Percentiles rank a stretch among this genome's conserved stretches.
Evolutionary conservation across 2,888 invertebrate species (phyloP).

Genomic region (Hirtodrosophila trivittata): DNA sequence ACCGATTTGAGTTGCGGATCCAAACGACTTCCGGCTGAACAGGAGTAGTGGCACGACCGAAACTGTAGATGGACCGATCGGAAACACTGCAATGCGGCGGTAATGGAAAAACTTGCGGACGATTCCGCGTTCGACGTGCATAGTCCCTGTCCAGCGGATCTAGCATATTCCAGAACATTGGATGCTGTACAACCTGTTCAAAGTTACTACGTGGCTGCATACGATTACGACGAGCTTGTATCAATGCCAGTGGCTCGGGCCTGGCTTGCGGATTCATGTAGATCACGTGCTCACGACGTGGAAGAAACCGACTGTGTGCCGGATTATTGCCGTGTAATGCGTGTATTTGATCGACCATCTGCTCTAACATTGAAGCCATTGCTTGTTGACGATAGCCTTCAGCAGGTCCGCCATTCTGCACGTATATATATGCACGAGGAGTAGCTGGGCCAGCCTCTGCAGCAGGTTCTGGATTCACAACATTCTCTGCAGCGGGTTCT

Average conservation of each 20-base stretch:
- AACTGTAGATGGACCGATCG: slow-evolving; percentile 82
- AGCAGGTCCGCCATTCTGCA: slow-evolving; percentile 25
- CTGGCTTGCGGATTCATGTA: slow-evolving; percentile 67
- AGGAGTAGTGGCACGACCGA: slow-evolving; percentile 80
- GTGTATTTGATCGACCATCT: slow-evolving; percentile 43
- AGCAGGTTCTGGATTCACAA: slow-evolving; percentile 25
- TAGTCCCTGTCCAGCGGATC: slow-evolving; percentile 72
- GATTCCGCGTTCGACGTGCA: slow-evolving; percentile 45
- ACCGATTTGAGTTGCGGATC: slow-evolving; percentile 82
- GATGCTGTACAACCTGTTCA: slow-evolving; percentile 76
- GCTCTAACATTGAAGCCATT: slow-evolving; percentile 48
- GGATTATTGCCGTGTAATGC: slow-evolving; percentile 61
- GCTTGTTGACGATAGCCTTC: slow-evolving; percentile 31
- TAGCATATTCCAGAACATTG: slow-evolving; percentile 81
- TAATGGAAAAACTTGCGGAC: slow-evolving; percentile 20
- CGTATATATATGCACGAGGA: slow-evolving; percentile 54
- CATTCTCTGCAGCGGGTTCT: slow-evolving; percentile 19
- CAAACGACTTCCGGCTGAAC: slow-evolving; percentile 82
- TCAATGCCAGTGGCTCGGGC: slow-evolving; percentile 43
- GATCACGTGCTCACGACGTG: slow-evolving; percentile 75
- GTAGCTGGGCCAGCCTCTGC: slow-evolving; percentile 12
- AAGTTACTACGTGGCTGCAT: slow-evolving; percentile 54
- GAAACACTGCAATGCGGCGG: slow-evolving; percentile 68
- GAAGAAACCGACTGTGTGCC: slow-evolving; percentile 69
- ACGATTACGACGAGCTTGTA: slow-evolving; percentile 56